phyloP scores from a whole-genome alignment of 2,888 invertebrate species.

The Agrochola lota region DNA sequence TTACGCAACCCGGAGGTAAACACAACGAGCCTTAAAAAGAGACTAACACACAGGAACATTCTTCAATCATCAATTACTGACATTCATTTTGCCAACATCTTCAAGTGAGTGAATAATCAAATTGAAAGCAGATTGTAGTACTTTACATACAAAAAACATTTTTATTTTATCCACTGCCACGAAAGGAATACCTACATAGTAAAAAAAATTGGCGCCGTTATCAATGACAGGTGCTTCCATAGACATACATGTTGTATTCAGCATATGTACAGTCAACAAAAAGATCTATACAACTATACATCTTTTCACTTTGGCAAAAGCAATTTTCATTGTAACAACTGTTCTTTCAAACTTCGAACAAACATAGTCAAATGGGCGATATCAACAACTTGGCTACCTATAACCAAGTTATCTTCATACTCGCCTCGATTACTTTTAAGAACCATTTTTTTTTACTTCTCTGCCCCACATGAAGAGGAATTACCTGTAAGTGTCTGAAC shows the following conservation, averaged over 20 bases:
- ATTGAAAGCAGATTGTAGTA: neutral
- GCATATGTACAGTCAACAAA: neutral
- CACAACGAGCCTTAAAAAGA: neutral
- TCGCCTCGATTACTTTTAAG: neutral
- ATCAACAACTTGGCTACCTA: neutral
- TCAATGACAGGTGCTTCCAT: neutral
- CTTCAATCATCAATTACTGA: neutral
- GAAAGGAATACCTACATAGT: neutral
- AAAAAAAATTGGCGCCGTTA: slow-evolving; percentile 3
- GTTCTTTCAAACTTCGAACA: neutral
- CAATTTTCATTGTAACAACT: neutral
- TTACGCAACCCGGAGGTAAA: neutral
- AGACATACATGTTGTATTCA: neutral
- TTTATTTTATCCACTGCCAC: neutral
- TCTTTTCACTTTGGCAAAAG: neutral
- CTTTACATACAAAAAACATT: neutral
- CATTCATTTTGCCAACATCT: neutral
- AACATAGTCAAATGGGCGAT: no score
- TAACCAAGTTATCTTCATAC: neutral
- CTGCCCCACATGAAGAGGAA: slow-evolving; percentile 54
- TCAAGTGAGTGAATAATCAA: neutral
- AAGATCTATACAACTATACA: neutral
- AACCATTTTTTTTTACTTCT: slow-evolving; percentile 51
- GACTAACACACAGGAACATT: neutral
- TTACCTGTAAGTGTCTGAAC: slow-evolving; percentile 76